Evolutionary conservation across 2,888 invertebrate species (phyloP), one percentile per base, ranked within the genome.

Genomic region (Trichopria drosophilae): DNA sequence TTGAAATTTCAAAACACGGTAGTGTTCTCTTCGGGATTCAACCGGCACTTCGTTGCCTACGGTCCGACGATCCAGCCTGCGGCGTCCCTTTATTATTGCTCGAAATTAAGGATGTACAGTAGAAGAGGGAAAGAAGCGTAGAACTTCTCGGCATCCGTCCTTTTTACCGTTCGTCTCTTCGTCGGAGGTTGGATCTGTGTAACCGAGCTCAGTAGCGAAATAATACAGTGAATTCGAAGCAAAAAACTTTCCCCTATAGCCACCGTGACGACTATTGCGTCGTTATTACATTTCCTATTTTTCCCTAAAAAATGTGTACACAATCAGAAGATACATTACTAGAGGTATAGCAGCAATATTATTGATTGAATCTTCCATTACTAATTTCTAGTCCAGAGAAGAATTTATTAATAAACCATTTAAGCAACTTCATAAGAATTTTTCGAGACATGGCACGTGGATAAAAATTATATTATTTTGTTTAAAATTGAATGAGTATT

Each of bases 21-120:
- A 24, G 24, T 24, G 10, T 24, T 24, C 7, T 10, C 10, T 24
- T n/a, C n/a, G n/a, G n/a, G n/a, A n/a, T n/a, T n/a, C 51, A 55
- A 36, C 58, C 51, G 51, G 45, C 29, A n/a, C 32, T 41, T 48
- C 37, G 50, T 47, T 53, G 67, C 61, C 62, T 62, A 62, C 61
- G 63, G 55, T 55, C 58, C 54, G 61, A 19, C 44, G 19, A 31
- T 6, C 46, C 16, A 26, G 48, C 35, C 54, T 53, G 61, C 37
- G 59, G 61, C 58, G 57, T 60, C 53, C 58, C 59, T 62, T 62
- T 62, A 61, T 62, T 63, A 62, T 63, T 61, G 55, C 40, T 55
- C 57, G 57, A 58, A 64, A 63, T 63, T 60, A 59, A 56, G 51
- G 26, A 52, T 24, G 24, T 24, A 24, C 10, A 24, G 10, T 10